These are phyloP conservation scores for Aspidiotus rigidus DNA, from an alignment of 2,888 invertebrate genomes.

Conservation along the genomic window DNA sequence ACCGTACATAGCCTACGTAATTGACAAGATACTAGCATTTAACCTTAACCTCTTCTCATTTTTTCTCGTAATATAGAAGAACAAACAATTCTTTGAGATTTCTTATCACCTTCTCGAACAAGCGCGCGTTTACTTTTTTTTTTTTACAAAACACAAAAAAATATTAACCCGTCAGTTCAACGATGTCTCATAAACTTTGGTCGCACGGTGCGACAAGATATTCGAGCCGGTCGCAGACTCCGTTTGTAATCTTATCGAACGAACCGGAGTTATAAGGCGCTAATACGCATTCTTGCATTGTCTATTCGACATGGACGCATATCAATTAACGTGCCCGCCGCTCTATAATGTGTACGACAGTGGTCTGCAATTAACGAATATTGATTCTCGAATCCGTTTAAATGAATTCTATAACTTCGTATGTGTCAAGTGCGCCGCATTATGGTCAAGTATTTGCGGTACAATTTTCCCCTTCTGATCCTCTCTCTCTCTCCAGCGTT, in stretches of 20 bases:
- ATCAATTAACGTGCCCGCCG: slow-evolving; percentile 14
- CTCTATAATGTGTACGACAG: neutral
- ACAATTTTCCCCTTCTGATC: too few relatives aligned
- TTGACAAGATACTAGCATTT: too few relatives aligned
- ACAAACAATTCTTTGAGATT: too few relatives aligned
- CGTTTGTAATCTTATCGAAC: neutral
- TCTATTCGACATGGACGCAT: slow-evolving; percentile 18
- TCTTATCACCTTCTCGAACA: too few relatives aligned
- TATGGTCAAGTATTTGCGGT: slow-evolving; percentile 13
- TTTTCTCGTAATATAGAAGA: too few relatives aligned
- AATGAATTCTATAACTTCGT: neutral
- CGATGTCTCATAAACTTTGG: neutral
- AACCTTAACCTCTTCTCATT: too few relatives aligned
- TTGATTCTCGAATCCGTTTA: neutral
- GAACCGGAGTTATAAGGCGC: too few relatives aligned
- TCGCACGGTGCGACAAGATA: too few relatives aligned
- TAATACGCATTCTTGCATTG: neutral
- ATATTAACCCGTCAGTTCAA: neutral
- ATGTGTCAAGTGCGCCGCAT: slow-evolving; percentile 16
- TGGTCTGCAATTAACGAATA: slow-evolving; percentile 5
- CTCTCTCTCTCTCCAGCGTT: too few relatives aligned
- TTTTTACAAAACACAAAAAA: too few relatives aligned
- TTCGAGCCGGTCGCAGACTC: neutral
- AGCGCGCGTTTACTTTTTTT: neutral
- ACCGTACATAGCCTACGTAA: too few relatives aligned